These are phyloP conservation scores for Garra rufa DNA, from an alignment of 2,113 vertebrate species.

Conservation along the genomic window DNA sequence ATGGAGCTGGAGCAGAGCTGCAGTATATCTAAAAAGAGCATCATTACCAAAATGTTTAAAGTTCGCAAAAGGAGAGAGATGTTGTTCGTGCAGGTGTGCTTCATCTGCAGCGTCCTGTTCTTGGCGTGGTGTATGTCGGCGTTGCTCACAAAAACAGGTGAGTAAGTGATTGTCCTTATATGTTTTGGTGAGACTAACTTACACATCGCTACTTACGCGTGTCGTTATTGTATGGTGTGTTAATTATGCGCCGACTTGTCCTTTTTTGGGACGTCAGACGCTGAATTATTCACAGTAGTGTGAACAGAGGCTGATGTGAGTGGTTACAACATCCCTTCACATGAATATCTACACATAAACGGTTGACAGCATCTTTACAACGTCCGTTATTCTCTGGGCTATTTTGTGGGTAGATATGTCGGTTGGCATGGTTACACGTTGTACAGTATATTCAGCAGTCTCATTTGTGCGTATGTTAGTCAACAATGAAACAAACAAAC, in stretches of 20 bases:
- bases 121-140: conserved; percentile 79
- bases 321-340: conserved; percentile 1
- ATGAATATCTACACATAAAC: not conserved
- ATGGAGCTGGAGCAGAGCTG: conserved; percentile 49
- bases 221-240: not conserved
- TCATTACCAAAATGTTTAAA: conserved; percentile 72
- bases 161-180: conserved; percentile 58
- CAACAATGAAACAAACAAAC: not conserved
- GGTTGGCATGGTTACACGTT: conserved; percentile 7
- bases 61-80: conserved; percentile 83
- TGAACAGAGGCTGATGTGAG: not conserved
- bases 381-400: not conserved
- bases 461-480: not conserved
- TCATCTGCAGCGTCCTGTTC: conserved; percentile 81
- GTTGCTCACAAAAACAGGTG: conserved; percentile 78
- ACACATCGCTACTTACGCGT: not conserved
- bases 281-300: conserved; percentile 29
- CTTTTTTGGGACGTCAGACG: conserved; percentile 16
- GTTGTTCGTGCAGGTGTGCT: conserved; percentile 81
- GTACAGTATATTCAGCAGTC: not conserved
- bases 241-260: not conserved
- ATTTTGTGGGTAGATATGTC: not conserved
- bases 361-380: not conserved
- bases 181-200: not conserved
- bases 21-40: conserved; percentile 56